Evolutionary conservation across 2,113 vertebrate species (phyloP).

Genomic region (Cepphus grylle): DNA sequence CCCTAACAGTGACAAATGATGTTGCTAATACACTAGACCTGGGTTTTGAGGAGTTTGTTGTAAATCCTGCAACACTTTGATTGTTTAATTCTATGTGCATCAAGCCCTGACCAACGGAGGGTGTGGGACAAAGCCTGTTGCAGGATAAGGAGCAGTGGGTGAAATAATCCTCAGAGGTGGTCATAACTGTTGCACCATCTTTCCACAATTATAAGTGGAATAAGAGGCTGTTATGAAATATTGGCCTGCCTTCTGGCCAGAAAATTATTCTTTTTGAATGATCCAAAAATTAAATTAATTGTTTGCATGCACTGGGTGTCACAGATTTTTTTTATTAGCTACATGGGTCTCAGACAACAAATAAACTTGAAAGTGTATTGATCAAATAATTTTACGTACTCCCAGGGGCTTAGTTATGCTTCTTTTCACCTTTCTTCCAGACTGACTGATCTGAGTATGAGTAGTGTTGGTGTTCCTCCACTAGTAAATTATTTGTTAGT

Average conservation of each 20-base stretch:
- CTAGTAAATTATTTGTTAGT: neutral
- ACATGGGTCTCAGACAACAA: neutral
- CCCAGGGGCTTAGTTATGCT: neutral
- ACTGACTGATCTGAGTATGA: neutral
- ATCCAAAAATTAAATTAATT: neutral
- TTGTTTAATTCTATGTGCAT: neutral
- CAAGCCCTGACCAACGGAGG: neutral
- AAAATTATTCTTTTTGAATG: neutral
- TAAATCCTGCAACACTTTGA: neutral
- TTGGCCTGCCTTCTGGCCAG: neutral
- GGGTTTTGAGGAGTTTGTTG: neutral
- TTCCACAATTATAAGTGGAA: neutral
- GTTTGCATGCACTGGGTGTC: neutral
- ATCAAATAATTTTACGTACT: neutral
- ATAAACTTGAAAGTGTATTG: neutral
- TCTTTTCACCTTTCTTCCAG: neutral
- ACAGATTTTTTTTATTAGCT: neutral
- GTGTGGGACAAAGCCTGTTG: neutral
- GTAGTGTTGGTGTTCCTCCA: neutral
- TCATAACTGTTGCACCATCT: neutral
- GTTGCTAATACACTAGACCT: neutral
- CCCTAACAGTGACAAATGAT: neutral
- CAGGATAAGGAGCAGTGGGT: neutral
- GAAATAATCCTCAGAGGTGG: neutral
- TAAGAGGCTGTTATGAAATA: neutral